Evolutionary conservation across 1,140 invertebrate genomes (phyloP).

Genomic region (Mamestra configurata): DNA sequence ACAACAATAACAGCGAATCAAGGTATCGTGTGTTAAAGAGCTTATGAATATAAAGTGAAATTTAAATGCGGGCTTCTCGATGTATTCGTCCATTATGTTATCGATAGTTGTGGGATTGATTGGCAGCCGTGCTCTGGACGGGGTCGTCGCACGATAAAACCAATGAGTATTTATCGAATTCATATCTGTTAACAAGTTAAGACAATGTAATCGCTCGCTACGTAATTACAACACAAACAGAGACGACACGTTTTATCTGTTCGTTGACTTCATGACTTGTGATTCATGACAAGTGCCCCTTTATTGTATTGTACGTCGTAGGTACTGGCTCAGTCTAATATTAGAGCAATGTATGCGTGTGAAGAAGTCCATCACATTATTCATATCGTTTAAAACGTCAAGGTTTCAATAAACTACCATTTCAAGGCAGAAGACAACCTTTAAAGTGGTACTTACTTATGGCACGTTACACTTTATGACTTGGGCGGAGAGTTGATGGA

Average conservation of each 20-base stretch:
- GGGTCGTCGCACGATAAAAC: slow-evolving; percentile 76
- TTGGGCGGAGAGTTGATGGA: slow-evolving; percentile 2
- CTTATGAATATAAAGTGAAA: slow-evolving; percentile 79
- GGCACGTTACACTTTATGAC: slow-evolving; percentile 30
- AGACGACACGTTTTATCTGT: slow-evolving; percentile 58
- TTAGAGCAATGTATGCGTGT: slow-evolving; percentile 31
- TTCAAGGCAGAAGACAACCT: slow-evolving; percentile 34
- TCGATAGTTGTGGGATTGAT: slow-evolving; percentile 64
- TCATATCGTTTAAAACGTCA: slow-evolving; percentile 30
- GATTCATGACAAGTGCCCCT: slow-evolving; percentile 46
- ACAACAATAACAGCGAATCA: slow-evolving; percentile 77
- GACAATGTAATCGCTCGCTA: slow-evolving; percentile 64
- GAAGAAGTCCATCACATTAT: slow-evolving; percentile 36
- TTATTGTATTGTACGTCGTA: slow-evolving; percentile 36
- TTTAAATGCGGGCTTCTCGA: slow-evolving; percentile 73
- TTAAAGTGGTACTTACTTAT: slow-evolving; percentile 31
- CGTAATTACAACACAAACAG: slow-evolving; percentile 58
- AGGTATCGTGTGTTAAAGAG: slow-evolving; percentile 73
- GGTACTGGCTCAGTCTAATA: slow-evolving; percentile 29
- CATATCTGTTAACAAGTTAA: slow-evolving; percentile 63
- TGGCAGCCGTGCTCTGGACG: slow-evolving; percentile 51
- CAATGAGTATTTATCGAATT: slow-evolving; percentile 68
- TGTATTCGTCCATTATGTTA: slow-evolving; percentile 59
- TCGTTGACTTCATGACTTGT: slow-evolving; percentile 56
- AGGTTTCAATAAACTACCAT: slow-evolving; percentile 20